phyloP scores from a whole-genome alignment of 2,888 invertebrate genomes.

The Melieria picta region DNA sequence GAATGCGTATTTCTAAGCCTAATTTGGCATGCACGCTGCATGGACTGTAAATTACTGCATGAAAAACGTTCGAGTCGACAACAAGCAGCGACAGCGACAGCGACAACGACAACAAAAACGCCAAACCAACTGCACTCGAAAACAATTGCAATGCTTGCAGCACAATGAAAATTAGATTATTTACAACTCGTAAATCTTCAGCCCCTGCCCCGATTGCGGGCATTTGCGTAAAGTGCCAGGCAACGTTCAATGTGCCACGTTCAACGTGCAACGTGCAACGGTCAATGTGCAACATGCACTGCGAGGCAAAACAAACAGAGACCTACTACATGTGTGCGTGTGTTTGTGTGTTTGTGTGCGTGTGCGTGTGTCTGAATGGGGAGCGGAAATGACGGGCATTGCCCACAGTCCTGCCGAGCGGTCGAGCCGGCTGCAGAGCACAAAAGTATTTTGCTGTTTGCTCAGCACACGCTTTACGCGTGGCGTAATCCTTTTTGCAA shows the following conservation, averaged over 20 bases:
- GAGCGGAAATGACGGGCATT: neutral
- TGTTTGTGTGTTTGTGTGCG: neutral
- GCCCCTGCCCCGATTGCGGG: neutral
- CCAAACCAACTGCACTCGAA: neutral
- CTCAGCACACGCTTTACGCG: conserved; percentile 32
- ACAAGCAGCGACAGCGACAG: neutral
- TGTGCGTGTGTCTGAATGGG: neutral
- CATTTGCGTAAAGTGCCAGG: conserved; percentile 13
- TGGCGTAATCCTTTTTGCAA: conserved; percentile 38
- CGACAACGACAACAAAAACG: conserved; percentile 14
- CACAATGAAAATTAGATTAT: conserved; percentile 33
- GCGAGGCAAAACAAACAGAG: conserved; percentile 9
- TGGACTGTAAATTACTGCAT: neutral
- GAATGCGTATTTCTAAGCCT: too few species aligned
- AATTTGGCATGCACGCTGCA: too few species aligned
- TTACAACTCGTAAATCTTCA: conserved; percentile 35
- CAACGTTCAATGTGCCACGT: too few species aligned
- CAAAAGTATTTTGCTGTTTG: conserved; percentile 28
- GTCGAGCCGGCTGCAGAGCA: neutral
- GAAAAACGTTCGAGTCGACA: neutral
- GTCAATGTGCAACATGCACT: conserved; percentile 22
- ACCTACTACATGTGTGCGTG: neutral
- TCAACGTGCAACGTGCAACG: too few species aligned
- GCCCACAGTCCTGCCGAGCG: neutral
- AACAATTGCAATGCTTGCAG: conserved; percentile 26